These are phyloP conservation scores for Tangara arthus DNA, from an alignment of 2,797 vertebrate species.

Conservation along the genomic window DNA sequence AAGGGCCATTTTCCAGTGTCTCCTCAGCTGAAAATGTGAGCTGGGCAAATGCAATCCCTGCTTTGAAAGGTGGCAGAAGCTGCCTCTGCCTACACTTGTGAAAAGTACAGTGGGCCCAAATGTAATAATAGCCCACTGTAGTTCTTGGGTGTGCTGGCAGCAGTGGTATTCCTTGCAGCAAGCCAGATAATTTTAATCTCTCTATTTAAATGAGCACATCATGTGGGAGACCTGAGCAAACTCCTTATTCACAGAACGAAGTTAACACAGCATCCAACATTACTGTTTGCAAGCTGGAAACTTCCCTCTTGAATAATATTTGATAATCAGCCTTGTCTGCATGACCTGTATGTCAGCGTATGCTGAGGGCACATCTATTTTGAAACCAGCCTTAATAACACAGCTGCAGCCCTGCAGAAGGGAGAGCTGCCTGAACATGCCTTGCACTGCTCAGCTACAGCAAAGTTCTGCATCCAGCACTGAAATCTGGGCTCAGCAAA, in stretches of 20 bases:
- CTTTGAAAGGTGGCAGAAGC: background rate
- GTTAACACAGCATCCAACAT: background rate
- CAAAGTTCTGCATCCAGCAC: background rate
- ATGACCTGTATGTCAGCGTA: background rate
- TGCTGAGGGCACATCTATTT: constrained; percentile 13
- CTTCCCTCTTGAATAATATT: background rate
- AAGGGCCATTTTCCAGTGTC: background rate
- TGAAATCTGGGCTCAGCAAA: background rate
- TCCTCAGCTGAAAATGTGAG: background rate
- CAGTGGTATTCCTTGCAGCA: background rate
- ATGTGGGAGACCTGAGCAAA: background rate
- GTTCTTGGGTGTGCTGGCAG: background rate
- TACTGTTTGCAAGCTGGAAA: background rate
- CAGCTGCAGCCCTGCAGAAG: background rate
- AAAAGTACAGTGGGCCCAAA: background rate
- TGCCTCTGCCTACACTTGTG: background rate
- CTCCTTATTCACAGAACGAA: background rate
- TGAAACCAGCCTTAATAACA: background rate
- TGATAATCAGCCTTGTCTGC: background rate
- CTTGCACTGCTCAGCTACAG: background rate
- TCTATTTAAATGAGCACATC: background rate
- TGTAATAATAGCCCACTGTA: background rate
- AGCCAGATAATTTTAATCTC: background rate
- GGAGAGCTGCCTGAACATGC: constrained; percentile 6
- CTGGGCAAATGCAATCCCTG: background rate